A percentile compares a stretch with the other conserved stretches of the same genome.
Conservation (phyloP, 2,888 invertebrate genomes). For the Latrodectus hesperus region DNA sequence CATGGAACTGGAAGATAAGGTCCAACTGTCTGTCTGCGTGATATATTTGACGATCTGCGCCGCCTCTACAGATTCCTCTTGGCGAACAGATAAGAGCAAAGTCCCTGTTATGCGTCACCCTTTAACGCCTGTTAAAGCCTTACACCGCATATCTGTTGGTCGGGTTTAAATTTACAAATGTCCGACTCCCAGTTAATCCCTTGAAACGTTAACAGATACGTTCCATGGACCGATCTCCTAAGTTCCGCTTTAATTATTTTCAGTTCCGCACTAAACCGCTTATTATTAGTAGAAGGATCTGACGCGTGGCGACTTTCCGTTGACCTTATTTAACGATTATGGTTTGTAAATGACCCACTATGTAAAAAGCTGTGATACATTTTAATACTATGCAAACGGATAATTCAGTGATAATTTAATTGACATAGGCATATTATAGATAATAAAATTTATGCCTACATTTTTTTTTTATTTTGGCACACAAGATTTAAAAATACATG, state of each 20-base stretch:
- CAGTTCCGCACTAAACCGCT: slow-evolving; percentile 37
- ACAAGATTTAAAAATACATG: no score
- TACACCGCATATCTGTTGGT: slow-evolving; percentile 53
- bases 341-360: no score
- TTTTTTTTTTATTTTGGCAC: no score
- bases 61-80: slow-evolving; percentile 59
- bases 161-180: slow-evolving; percentile 67
- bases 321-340: no score
- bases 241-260: slow-evolving; percentile 66
- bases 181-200: slow-evolving; percentile 59
- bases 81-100: slow-evolving; percentile 51
- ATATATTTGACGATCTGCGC: slow-evolving; percentile 65
- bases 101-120: slow-evolving; percentile 56
- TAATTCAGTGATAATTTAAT: no score
- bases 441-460: no score
- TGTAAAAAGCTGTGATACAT: no score
- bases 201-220: slow-evolving; percentile 60
- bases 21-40: slow-evolving; percentile 56
- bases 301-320: not conserved
- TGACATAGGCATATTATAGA: no score
- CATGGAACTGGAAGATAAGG: slow-evolving; percentile 62
- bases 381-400: no score
- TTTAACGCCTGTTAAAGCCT: slow-evolving; percentile 59
- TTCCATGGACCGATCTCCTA: slow-evolving; percentile 11
- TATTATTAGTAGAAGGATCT: slow-evolving; percentile 26